Base-by-base conservation (phyloP, 2,888 invertebrate species). In the Dolichomitus sp. region DNA sequence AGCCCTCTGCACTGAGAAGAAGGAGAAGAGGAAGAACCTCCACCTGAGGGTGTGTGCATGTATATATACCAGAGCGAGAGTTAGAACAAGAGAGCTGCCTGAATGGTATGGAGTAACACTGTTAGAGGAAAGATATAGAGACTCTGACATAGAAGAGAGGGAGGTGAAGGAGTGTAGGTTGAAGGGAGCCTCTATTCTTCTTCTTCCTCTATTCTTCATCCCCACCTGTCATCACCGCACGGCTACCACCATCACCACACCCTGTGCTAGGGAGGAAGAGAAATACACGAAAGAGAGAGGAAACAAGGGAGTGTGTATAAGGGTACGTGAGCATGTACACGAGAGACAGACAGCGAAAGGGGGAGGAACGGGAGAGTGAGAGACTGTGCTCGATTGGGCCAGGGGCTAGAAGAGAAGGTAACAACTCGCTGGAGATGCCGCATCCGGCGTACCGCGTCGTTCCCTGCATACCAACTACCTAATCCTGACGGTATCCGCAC, bases 371-470 rank as follows among this genome's bases (percentile, higher is more conserved):
- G 45, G 40, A 66, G 79, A 66, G 48, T 19, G 66, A 66, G 72
- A 66, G 79, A 75, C 66, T 79, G 33, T 54, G 23, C 23, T 69
- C 76, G 80, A 76, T 80, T 63, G 77, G 80, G 80, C 70, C 70
- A 52, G 70, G 59, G 86, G 81, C 83, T 65, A 80, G 83, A 80
- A 81, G 87, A 83, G 87, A 85, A 88, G 89, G 88, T 90, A 91
- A 91, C 90, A 91, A 91, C 89, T 90, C 88, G 91, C 89, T 90
- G 90, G 90, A 91, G 91, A 91, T 90, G 91, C 91, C 91, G 91
- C 91, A 91, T 92, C 92, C 92, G 91, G 91, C 90, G 90, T 89
- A 86, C 85, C 74, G 85, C 87, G 88, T 88, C 90, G 88, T 87
- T 87, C 84, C 86, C 88, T 91, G 92, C 90, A 92, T 92, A 92